Evolutionary conservation across 2,113 vertebrate genomes (phyloP), one percentile per base, ranked within the genome.

Genomic region (Oncorhynchus gorbuscha): DNA sequence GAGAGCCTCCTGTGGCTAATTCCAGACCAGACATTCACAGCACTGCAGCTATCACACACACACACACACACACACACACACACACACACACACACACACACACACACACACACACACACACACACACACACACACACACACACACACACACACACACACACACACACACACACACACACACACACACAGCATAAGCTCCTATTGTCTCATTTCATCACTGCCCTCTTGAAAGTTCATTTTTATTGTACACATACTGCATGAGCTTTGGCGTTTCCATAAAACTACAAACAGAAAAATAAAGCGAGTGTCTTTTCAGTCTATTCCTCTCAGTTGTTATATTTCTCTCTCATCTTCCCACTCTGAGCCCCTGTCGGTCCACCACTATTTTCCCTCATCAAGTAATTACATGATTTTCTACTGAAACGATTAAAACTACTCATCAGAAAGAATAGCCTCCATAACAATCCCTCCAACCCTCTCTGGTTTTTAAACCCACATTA

Each of bases 1-100:
- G 81, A 14, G 82, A 8, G 51, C 79, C 84, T 82, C 88, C 86
- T 66, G 73, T 77, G 79, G 83, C 77, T 87, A 71, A 28, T 80
- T 72, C 85, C 86, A 90, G 85, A 82, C 78, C 45, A 78, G 65
- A 74, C 76, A 73, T 18, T 12, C 30, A 22, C 79, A 76, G 55
- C 55, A 74, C 18, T 49, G 80, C 59, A 73, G 62, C 78, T 20
- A 65, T 82, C 79, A 74, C 35, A 73, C 35, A 35, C 66, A 30
- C 5, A 4, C 16, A 13, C 28, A 35, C 28, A 68, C 20, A 0
- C 28, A 30, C 1, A 2, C 66, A 28, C 18, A 18, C 4, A 32
- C 79, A 72, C 32, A 73, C 80, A 73, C 32, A 73, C 80, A 73
- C 32, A 73, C 80, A 73, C 32, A 73, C 80, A 73, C 32, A 73